Evolutionary conservation across 2,113 vertebrate genomes (phyloP).

Genomic region (Oostethus manadensis): DNA sequence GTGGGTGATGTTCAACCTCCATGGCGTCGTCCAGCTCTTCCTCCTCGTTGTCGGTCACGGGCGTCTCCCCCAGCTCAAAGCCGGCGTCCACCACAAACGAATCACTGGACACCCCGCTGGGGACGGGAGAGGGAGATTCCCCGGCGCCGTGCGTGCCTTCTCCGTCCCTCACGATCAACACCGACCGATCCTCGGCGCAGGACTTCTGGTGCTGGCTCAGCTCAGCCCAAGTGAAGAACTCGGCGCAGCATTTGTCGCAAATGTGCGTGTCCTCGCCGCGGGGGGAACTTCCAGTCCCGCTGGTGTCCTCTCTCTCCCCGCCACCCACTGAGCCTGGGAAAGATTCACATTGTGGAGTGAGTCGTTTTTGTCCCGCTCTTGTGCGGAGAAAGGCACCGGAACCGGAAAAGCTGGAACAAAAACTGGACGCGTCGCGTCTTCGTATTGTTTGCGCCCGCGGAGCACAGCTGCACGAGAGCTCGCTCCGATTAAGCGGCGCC

Average conservation of each 20-base stretch:
- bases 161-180: slow-evolving; percentile 83
- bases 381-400: slow-evolving; percentile 6
- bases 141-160: slow-evolving; percentile 63
- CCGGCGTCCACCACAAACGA: slow-evolving; percentile 74
- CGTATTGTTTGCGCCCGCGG: too few species aligned
- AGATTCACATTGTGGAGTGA: slow-evolving; percentile 7
- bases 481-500: background rate
- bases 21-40: slow-evolving; percentile 78
- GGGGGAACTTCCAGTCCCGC: slow-evolving; percentile 70
- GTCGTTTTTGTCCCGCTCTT: slow-evolving; percentile 1
- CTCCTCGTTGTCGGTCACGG: slow-evolving; percentile 67
- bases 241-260: slow-evolving; percentile 85
- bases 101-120: slow-evolving; percentile 76
- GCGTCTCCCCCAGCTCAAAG: slow-evolving; percentile 44
- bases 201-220: slow-evolving; percentile 81
- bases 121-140: slow-evolving; percentile 74
- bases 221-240: slow-evolving; percentile 89
- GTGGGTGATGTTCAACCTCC: slow-evolving; percentile 74
- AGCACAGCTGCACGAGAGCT: background rate
- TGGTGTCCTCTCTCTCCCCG: slow-evolving; percentile 71
- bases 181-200: slow-evolving; percentile 82
- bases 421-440: background rate
- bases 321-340: slow-evolving; percentile 69
- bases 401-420: background rate
- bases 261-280: slow-evolving; percentile 82